Base-by-base conservation (phyloP, 2,888 invertebrate genomes). In the Anorthoa munda region DNA sequence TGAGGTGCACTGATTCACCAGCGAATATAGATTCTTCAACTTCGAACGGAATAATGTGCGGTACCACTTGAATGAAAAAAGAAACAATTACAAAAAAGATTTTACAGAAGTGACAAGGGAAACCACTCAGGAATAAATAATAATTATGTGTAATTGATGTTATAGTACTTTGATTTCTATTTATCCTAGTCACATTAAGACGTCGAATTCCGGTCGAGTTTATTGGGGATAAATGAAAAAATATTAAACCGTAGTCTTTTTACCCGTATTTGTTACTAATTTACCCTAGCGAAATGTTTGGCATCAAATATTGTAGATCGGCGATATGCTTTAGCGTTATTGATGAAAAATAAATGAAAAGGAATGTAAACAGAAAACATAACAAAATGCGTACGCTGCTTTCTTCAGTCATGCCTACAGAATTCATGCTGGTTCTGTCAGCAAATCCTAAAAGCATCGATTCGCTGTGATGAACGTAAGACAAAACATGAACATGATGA, bases 11-110 rank as follows among this genome's bases (percentile, higher is more conserved):
- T 81, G 97, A 97, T 91, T 97, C 97, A 59, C 97, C 98, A 75
- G 97, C 97, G 88, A 97, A 97, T 83, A 97, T 97, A 71, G 97
- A 97, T 87, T 97, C 97, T 88, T 97, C 97, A 80, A 97, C 97
- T 90, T 97, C 96, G 90, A 98, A 97, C 78, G 97, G 97, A 86
- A 97, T 97, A 88, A 98, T 97, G 92, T 97, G 97, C 81, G 98
- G 97, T 87, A 94, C 93, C 90, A 95, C 96, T 96, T 93, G 83
- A 93, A 93, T 88, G 88, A 90, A 82, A 73, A 75, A 75, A 76
- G 66, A 66, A 70, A 75, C 67, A 60, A 59, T 65, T 71, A 79
- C 23, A 17, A 66, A 58, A 79, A 77, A 63, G 51, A 67, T 64
- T 58, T 56, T 61, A 53, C 26, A 48, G 55, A 59, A 58, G 12